Evolutionary conservation across 64 coral and sea anemone genomes (phyloP), one percentile per base, ranked within the genome.

Genomic region (Astreopora myriophthalma): DNA sequence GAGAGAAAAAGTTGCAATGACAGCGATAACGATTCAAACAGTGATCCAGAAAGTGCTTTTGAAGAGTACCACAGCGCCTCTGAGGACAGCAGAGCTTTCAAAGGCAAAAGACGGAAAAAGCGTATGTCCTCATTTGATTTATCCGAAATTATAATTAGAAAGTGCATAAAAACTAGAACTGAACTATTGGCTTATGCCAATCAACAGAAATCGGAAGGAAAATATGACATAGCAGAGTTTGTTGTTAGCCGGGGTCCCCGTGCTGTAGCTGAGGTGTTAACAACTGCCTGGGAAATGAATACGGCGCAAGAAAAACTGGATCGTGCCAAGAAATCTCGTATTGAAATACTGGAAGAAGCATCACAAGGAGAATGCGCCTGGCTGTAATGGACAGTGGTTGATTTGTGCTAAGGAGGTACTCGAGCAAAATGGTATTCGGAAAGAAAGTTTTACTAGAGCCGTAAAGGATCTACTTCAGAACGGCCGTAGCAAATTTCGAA

Each of bases 121-220:
- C 85, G 85, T 17, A 30, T 87, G 24, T 24, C 66, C 48, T 42
- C 69, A 25, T 49, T 48, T 39, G 25, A 83, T 57, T 44, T 83
- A 5, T 61, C 79, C 8, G 51, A 83, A 27, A 16, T 83, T 3
- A 46, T 69, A 3, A 7, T 71, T 16, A 30, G 22, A n/a, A 71
- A 87, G 24, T 26, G 29, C 14, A 87, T 87, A 7, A 2, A 25
- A 48, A 16, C 22, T 1, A 44, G 42, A 14, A 66, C n/a, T 36
- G 71, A 31, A 29, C 44, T 77, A 9, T 32, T 12, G 61, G 71
- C 87, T 20, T 60, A 28, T 32, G 87, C 73, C 16, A 22, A 76
- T 35, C 13, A 89, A 12, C 87, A 89, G 36, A 76, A 89, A 63
- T 36, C 4, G 35, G 57, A 90, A 64, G 58, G 88, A 8, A 90